Conservation (phyloP, 2,888 invertebrate genomes). For the Cheilosia scutellata region DNA sequence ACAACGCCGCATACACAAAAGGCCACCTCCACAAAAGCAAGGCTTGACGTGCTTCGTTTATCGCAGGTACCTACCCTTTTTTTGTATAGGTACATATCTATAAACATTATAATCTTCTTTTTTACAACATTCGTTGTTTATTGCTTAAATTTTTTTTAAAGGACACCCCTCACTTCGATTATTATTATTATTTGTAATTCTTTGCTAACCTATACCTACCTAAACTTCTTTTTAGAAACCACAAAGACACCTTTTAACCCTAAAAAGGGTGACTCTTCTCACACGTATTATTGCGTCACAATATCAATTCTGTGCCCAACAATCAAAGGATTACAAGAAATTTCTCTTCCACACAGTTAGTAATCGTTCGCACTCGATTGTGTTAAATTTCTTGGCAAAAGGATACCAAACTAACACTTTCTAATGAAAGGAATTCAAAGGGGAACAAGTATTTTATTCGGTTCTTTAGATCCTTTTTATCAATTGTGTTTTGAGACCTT, state of each 20-base stretch:
- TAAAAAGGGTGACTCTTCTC: constrained; percentile 50
- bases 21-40: too few relatives aligned
- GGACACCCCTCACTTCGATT: constrained; percentile 13
- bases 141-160: constrained; percentile 10
- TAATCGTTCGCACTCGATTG: constrained; percentile 52
- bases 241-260: constrained; percentile 68
- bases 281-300: constrained; percentile 21
- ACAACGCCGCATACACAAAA: too few relatives aligned
- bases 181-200: constrained; percentile 3
- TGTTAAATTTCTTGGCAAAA: constrained; percentile 9
- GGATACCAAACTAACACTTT: constrained; percentile 24
- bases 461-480: constrained; percentile 54
- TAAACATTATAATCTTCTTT: neutral
- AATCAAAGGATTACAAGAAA: constrained; percentile 65
- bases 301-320: constrained; percentile 10
- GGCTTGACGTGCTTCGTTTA: too few relatives aligned
- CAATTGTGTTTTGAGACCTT: neutral
- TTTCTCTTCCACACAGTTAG: constrained; percentile 40
- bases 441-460: constrained; percentile 30
- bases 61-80: too few relatives aligned
- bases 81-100: too few relatives aligned
- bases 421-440: constrained; percentile 2
- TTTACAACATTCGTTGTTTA: constrained; percentile 26
- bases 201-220: neutral
- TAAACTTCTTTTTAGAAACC: constrained; percentile 17